A percentile compares a stretch with the other conserved stretches of the same genome.
phyloP scores from a whole-genome alignment of 2,113 vertebrate species.

The Dipodomys merriami region DNA sequence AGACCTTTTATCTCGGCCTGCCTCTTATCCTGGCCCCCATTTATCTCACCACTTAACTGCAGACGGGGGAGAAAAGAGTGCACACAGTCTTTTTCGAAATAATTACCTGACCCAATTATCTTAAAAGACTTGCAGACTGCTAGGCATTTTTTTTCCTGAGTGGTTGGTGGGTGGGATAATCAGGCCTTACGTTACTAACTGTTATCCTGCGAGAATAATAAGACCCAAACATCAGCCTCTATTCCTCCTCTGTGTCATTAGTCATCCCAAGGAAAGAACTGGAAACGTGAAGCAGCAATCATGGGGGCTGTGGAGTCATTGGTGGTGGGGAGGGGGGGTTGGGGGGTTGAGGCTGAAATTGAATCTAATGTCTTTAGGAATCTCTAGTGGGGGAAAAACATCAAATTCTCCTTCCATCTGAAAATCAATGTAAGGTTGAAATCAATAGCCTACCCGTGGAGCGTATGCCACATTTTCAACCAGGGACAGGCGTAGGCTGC shows the following conservation, averaged over 20 bases:
- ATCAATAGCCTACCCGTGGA: background rate
- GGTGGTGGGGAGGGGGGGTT: background rate
- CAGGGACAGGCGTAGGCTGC: background rate
- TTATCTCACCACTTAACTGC: background rate
- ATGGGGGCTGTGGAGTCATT: background rate
- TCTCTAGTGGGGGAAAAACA: background rate
- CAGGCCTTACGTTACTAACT: background rate
- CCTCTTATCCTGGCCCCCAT: background rate
- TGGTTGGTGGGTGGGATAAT: background rate
- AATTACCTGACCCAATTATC: conserved; percentile 62
- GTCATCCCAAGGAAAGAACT: conserved; percentile 48
- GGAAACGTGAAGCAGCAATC: background rate
- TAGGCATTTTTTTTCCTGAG: conserved; percentile 57
- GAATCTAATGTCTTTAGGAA: background rate
- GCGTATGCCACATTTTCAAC: background rate
- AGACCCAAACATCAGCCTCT: conserved; percentile 31
- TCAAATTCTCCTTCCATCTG: background rate
- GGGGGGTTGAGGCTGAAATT: background rate
- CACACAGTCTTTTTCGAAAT: background rate
- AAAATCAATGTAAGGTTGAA: background rate
- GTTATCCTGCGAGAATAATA: conserved; percentile 21
- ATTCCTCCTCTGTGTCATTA: background rate
- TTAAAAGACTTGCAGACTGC: conserved; percentile 29
- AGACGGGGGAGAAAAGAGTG: background rate
- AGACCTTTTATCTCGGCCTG: background rate